Evolutionary conservation across 2,888 invertebrate genomes (phyloP).

Genomic region (Pristionchus exspectatus): DNA sequence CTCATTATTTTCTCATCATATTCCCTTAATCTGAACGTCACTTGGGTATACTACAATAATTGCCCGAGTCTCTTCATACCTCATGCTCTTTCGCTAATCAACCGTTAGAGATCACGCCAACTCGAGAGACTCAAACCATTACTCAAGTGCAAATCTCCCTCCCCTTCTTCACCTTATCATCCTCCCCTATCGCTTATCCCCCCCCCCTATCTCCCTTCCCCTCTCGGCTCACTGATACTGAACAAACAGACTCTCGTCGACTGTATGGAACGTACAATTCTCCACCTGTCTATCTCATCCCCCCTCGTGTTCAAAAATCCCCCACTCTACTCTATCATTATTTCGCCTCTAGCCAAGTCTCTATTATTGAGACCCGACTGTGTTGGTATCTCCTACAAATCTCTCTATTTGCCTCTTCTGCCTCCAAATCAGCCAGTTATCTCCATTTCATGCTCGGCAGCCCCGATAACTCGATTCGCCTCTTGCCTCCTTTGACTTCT

Average conservation of each 20-base stretch:
- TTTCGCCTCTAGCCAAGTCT: not conserved
- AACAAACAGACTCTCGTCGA: slow-evolving; percentile 49
- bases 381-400: not conserved
- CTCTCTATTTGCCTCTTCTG: not conserved
- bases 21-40: not conserved
- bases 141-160: not conserved
- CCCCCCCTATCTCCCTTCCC: not conserved
- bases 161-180: slow-evolving; percentile 18
- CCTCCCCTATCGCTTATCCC: slow-evolving; percentile 39
- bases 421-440: slow-evolving; percentile 40
- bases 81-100: not conserved
- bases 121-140: not conserved
- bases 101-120: not conserved
- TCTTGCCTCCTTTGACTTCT: not conserved
- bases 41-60: not conserved
- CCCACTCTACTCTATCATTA: not conserved
- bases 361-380: not conserved
- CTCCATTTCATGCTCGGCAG: slow-evolving; percentile 25
- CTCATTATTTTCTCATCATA: not conserved
- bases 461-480: slow-evolving; percentile 49
- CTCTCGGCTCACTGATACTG: slow-evolving; percentile 32
- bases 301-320: not conserved
- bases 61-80: not conserved
- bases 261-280: slow-evolving; percentile 1
- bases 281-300: not conserved